phyloP scores from a whole-genome alignment of 1,140 invertebrate species.

The Drosophila ficusphila region DNA sequence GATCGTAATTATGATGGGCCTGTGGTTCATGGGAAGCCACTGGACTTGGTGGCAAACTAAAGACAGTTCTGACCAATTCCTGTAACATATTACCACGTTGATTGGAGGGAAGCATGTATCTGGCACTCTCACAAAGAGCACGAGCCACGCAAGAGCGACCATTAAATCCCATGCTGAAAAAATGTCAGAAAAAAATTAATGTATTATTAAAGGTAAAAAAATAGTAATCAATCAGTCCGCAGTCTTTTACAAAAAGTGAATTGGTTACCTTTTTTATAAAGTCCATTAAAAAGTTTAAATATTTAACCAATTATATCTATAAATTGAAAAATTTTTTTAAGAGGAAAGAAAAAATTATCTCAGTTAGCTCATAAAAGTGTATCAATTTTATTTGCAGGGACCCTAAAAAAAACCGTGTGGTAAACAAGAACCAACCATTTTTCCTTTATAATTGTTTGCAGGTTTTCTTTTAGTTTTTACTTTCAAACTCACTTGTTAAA shows the following conservation, averaged over 20 bases:
- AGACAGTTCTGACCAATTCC: constrained; percentile 88
- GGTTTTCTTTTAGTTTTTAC: no score
- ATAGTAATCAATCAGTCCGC: no score
- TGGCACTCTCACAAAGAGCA: constrained; percentile 89
- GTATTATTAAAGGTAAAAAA: neutral
- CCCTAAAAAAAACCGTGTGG: no score
- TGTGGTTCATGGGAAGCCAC: constrained; percentile 58
- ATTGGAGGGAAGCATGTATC: constrained; percentile 84
- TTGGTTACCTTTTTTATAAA: no score
- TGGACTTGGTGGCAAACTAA: constrained; percentile 52
- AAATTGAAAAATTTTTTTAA: no score
- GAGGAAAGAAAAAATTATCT: no score
- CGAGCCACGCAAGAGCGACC: constrained; percentile 88
- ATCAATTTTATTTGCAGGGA: neutral
- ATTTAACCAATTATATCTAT: no score
- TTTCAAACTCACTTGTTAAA: constrained; percentile 89
- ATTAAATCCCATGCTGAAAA: constrained; percentile 88
- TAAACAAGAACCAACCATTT: no score
- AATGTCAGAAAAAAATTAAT: neutral
- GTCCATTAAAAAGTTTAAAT: no score
- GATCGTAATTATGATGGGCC: constrained; percentile 67
- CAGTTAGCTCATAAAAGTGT: neutral
- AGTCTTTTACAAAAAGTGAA: no score
- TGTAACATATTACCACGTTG: constrained; percentile 87
- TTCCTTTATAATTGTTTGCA: no score